These are phyloP conservation scores for Eupithecia pulchellata DNA, from an alignment of 2,888 invertebrate species.

Conservation along the genomic window DNA sequence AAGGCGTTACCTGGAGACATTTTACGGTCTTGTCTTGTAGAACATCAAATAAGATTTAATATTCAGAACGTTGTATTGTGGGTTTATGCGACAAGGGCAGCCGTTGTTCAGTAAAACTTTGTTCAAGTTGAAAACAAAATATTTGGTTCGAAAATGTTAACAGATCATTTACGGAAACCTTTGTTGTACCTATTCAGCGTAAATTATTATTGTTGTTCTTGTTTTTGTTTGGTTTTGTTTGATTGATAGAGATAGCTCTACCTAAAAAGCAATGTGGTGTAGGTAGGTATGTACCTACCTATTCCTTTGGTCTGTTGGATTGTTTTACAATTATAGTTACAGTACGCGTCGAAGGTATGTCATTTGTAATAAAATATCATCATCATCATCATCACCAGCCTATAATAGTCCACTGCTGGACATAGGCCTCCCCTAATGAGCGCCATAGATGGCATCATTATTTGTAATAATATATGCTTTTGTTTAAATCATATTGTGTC, in stretches of 20 bases:
- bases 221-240: neutral
- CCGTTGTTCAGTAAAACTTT: slow-evolving; percentile 15
- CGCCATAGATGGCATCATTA: too few species aligned
- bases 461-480: too few species aligned
- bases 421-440: too few species aligned
- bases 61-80: slow-evolving; percentile 35
- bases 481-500: too few species aligned
- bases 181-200: neutral
- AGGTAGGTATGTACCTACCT: neutral
- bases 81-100: slow-evolving; percentile 17
- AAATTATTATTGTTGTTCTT: neutral
- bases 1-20: slow-evolving; percentile 27
- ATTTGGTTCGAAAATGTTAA: neutral
- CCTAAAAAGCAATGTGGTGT: neutral
- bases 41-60: slow-evolving; percentile 37
- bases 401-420: too few species aligned
- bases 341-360: too few species aligned
- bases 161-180: neutral
- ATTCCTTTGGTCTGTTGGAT: neutral
- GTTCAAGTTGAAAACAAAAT: slow-evolving; percentile 5
- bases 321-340: too few species aligned
- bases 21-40: slow-evolving; percentile 34
- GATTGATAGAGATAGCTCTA: neutral
- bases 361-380: too few species aligned
- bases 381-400: too few species aligned